Evolutionary conservation across 2,113 vertebrate species (phyloP).

Genomic region (Todiramphus chloris): DNA sequence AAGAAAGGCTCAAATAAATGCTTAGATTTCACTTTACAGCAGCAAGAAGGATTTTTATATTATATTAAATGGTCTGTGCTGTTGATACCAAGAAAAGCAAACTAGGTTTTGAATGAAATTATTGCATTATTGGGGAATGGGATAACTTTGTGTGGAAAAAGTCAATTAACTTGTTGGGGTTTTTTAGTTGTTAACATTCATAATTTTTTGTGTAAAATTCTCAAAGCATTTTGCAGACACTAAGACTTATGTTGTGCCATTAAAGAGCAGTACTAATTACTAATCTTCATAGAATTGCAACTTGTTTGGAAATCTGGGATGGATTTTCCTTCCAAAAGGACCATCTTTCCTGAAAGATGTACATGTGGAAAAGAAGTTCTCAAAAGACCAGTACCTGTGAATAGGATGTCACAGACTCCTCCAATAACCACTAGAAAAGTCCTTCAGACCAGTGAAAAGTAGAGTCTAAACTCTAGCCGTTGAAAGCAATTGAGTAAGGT

Average conservation of each 20-base stretch:
- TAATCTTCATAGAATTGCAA: neutral
- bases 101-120: neutral
- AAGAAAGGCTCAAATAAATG: neutral
- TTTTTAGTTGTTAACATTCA: neutral
- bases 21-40: neutral
- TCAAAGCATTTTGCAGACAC: neutral
- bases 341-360: neutral
- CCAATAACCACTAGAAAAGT: neutral
- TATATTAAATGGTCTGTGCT: neutral
- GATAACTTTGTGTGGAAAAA: neutral
- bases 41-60: constrained; percentile 10
- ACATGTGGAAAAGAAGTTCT: neutral
- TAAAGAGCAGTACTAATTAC: neutral
- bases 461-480: neutral
- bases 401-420: neutral
- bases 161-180: no score
- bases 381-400: neutral
- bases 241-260: neutral
- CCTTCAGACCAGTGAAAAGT: neutral
- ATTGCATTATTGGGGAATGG: neutral
- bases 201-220: neutral
- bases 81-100: neutral
- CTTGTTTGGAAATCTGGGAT: neutral
- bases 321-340: accelerated
- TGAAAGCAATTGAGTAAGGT: neutral